A percentile compares a stretch with the other conserved stretches of the same genome.
Evolutionary conservation across 1,140 invertebrate genomes (phyloP).

Genomic region (Batillaria attramentaria): DNA sequence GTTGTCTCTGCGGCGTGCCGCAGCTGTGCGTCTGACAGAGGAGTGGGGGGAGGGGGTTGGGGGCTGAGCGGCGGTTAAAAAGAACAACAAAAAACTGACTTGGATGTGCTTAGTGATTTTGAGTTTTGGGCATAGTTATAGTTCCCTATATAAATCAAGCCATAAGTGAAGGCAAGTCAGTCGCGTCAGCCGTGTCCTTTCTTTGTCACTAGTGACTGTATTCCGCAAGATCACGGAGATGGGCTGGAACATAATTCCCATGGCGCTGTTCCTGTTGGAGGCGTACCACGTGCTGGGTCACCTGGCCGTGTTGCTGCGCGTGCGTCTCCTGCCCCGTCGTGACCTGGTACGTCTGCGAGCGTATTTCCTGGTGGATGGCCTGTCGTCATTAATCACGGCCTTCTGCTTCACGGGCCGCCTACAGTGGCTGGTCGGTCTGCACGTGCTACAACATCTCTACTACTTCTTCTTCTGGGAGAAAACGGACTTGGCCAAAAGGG

Average conservation of each 20-base stretch:
- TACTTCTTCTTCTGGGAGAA: slow-evolving; percentile 63
- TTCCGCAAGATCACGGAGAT: not conserved
- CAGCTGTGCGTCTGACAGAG: too few species aligned
- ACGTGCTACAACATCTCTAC: slow-evolving; percentile 59
- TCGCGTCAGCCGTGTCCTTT: too few species aligned
- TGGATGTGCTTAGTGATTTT: too few species aligned
- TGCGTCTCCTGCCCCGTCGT: slow-evolving; percentile 58
- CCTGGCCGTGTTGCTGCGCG: slow-evolving; percentile 49
- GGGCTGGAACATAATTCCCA: slow-evolving; percentile 30
- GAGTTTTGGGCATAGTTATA: too few species aligned
- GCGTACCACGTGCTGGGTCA: slow-evolving; percentile 59
- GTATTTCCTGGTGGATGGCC: slow-evolving; percentile 60
- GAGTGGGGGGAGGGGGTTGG: too few species aligned
- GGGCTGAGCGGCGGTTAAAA: too few species aligned
- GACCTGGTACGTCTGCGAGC: slow-evolving; percentile 57
- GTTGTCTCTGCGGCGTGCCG: too few species aligned
- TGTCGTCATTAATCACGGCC: slow-evolving; percentile 53
- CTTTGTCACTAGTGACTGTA: too few species aligned
- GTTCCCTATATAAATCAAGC: too few species aligned
- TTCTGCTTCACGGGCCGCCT: slow-evolving; percentile 50
- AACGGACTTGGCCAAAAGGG: slow-evolving; percentile 56
- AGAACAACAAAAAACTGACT: too few species aligned
- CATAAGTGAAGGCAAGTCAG: too few species aligned
- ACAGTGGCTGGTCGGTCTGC: slow-evolving; percentile 54
- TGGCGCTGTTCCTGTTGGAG: slow-evolving; percentile 45